Conservation (phyloP, 1,140 invertebrate species). For the Liolophura sinensis region DNA sequence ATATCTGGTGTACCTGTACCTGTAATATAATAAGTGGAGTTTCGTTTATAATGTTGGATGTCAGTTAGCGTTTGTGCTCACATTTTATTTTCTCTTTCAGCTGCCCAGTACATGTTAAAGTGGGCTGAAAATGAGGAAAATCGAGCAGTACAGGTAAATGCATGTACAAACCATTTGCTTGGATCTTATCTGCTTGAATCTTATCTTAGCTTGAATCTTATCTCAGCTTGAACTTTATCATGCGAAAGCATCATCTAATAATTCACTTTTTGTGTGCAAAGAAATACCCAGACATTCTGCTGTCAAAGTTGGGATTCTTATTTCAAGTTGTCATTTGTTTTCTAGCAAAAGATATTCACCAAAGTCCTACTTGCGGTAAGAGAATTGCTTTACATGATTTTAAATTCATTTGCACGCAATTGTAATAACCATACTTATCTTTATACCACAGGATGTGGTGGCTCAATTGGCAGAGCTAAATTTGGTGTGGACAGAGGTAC, state of each 20-base stretch:
- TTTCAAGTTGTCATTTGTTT: no score
- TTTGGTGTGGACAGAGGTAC: slow-evolving; percentile 62
- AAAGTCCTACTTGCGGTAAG: no score
- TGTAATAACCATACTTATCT: no score
- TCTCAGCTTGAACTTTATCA: not conserved
- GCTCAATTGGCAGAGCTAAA: slow-evolving; percentile 61
- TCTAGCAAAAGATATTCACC: no score
- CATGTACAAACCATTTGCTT: not conserved
- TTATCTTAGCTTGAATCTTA: not conserved
- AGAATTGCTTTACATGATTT: no score
- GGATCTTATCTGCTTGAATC: not conserved
- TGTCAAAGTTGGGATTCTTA: no score
- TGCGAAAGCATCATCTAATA: slow-evolving; percentile 2
- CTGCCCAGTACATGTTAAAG: slow-evolving; percentile 62
- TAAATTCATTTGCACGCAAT: no score
- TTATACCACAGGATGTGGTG: slow-evolving; percentile 57
- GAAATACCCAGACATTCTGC: no score
- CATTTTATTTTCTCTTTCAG: slow-evolving; percentile 34
- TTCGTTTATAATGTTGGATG: no score
- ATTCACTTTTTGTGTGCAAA: no score
- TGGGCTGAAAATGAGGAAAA: slow-evolving; percentile 64
- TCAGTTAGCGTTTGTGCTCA: no score
- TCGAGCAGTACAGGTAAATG: slow-evolving; percentile 58
- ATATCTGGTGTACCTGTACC: not conserved
- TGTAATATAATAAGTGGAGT: not conserved